These are phyloP conservation scores for Pecten maximus DNA, from an alignment of 2,888 invertebrate genomes.

Conservation along the genomic window DNA sequence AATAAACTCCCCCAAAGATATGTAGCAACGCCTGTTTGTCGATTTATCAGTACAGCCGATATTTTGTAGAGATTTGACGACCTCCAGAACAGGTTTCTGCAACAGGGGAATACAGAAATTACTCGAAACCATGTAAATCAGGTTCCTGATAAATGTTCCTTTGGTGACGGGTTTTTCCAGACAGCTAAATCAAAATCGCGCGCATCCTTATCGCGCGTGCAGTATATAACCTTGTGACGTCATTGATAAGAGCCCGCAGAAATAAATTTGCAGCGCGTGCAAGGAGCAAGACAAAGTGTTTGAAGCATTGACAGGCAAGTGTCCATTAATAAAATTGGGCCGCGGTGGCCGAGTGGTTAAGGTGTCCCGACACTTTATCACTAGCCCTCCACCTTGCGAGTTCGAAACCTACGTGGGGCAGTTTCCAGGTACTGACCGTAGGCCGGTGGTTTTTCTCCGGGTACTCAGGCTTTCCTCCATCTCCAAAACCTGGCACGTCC, in stretches of 20 bases:
- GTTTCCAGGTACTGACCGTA: no score
- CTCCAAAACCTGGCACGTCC: no score
- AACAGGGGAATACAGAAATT: neutral
- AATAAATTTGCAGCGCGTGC: neutral
- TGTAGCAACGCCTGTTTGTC: constrained; percentile 11
- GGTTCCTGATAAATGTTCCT: neutral
- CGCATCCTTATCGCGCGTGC: neutral
- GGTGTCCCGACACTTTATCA: no score
- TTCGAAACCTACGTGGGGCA: no score
- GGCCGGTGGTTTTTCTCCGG: no score
- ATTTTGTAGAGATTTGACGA: neutral
- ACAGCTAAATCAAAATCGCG: constrained; percentile 19
- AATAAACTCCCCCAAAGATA: neutral
- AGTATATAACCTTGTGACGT: constrained; percentile 10
- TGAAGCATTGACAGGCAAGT: neutral
- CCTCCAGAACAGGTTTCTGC: neutral
- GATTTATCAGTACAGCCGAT: neutral
- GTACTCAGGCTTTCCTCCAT: no score
- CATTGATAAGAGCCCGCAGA: constrained; percentile 10
- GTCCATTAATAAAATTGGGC: constrained; percentile 8
- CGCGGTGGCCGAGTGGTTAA: no score
- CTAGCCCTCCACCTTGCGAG: no score
- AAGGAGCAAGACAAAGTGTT: neutral
- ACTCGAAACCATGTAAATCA: neutral
- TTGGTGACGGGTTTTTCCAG: constrained; percentile 6